Base-by-base conservation (phyloP, 2,888 invertebrate genomes). In the Caenorhabditis doughertyi region DNA sequence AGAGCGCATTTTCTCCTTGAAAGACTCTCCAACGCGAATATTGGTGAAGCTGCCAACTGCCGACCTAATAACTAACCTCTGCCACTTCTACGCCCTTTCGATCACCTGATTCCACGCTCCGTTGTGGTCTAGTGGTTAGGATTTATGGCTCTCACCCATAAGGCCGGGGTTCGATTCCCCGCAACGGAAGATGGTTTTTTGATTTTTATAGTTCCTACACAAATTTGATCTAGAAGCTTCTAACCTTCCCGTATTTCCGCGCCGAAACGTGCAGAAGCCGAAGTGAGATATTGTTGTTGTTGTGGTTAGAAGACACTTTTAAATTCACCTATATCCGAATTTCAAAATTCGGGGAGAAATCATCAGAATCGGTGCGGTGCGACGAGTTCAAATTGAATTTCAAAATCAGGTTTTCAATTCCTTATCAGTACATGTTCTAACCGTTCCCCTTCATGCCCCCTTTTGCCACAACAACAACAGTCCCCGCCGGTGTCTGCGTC, bases 111-210 rank as follows among this genome's bases (percentile, higher is more conserved):
- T 18, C 18, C 44, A 47, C 47, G 39, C 60, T 79, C 79, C 70
- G 74, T 79, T 71, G 77, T 84, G 81, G 81, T 84, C 84, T 84
- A 84, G 81, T 82, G 84, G 81, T 84, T 84, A 84, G 84, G 83
- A 84, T 83, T 83, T 84, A 77, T 83, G 84, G 83, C 84, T 83
- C 83, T 83, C 83, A 84, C 84, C 83, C 84, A 83, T 77, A 84
- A 83, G 83, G 84, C 84, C 83, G 74, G 84, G 84, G 84, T 84
- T 84, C 81, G 84, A 84, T 79, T 84, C 81, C 81, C 81, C 70
- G 79, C 79, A 82, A 73, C 79, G 73, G 81, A 84, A 81, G 39
- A 70, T 62, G 18, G n/a, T 18, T 47, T 47, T 35, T 27, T 29
- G 18, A 7, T 47, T 47, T 47, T 47, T n/a, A 32, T 42, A 16